Evolutionary conservation across 2,888 invertebrate species (phyloP), one percentile per base, ranked within the genome.

Genomic region (Encarsia formosa): DNA sequence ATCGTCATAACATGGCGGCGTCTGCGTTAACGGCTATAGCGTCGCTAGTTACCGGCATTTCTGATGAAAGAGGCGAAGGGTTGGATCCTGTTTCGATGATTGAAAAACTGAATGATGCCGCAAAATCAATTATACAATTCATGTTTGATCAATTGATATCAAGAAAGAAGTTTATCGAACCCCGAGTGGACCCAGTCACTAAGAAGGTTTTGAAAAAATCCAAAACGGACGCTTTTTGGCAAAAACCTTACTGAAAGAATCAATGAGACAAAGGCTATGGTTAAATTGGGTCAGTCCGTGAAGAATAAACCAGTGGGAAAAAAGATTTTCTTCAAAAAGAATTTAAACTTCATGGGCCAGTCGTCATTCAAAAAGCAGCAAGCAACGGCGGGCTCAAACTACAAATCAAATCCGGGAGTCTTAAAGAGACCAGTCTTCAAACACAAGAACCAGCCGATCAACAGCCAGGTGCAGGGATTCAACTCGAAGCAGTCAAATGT

Each of bases 11-110:
- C 2, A 11, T 37, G 22, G 32, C 48, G 18, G 49, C 40, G 13
- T 19, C 51, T 4, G 40, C 54, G 3, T 16, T 57, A 38, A 45
- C 44, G 2, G 51, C 42, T n/a, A 15, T 57, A 38, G 57, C 51
- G 9, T 53, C 54, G 29, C 46, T 41, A 4, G 9, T 51, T n/a
- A 53, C 32, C 11, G 48, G 39, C 35, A 18, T 57, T 3, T 18
- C 54, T 11, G 44, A 52, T 15, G 50, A 56, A 13, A 20, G 39
- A 18, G 35, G 46, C 20, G 39, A 38, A 5, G 35, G 26, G 11
- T 26, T 26, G 5, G 26, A 26, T 11, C 11, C 26, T 26, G 26
- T 26, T 8, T 5, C 5, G 11, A 8, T 26, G 5, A 26, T 26
- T 26, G 26, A 26, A 26, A 26, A n/a, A n/a, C n/a, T n/a, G n/a